Conservation (phyloP, 1,140 invertebrate species). For the Aplysia californica region DNA sequence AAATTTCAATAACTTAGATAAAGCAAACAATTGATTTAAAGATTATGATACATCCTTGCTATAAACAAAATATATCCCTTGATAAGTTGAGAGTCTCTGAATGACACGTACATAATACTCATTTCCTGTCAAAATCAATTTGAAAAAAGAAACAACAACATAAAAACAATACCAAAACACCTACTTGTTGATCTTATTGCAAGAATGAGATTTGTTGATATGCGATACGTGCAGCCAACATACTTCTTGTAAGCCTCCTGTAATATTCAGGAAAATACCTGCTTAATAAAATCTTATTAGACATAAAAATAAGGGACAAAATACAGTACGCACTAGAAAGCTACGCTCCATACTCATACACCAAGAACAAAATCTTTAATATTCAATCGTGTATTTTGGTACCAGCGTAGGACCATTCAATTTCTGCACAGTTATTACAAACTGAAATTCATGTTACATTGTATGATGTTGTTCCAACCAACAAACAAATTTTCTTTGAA, state of each 20-base stretch:
- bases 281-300: conserved; percentile 6
- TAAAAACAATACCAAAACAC: no score
- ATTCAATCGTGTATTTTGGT: neutral
- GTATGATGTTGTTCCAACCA: no score
- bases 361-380: neutral
- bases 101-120: no score
- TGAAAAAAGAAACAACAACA: no score
- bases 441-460: no score
- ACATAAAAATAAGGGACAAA: neutral
- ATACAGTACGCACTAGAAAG: neutral
- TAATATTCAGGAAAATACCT: conserved; percentile 16
- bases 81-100: no score
- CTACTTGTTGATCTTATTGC: conserved; percentile 45
- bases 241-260: conserved; percentile 61
- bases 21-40: no score
- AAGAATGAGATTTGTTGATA: conserved; percentile 46
- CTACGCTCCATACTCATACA: neutral
- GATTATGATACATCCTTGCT: neutral
- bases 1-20: no score
- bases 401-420: neutral
- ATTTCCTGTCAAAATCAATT: no score
- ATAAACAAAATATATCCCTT: neutral
- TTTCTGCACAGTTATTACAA: no score
- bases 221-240: conserved; percentile 50
- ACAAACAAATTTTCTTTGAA: no score